Evolutionary conservation across 2,888 invertebrate genomes (phyloP).

Genomic region (Coelogynopora nodosa): DNA sequence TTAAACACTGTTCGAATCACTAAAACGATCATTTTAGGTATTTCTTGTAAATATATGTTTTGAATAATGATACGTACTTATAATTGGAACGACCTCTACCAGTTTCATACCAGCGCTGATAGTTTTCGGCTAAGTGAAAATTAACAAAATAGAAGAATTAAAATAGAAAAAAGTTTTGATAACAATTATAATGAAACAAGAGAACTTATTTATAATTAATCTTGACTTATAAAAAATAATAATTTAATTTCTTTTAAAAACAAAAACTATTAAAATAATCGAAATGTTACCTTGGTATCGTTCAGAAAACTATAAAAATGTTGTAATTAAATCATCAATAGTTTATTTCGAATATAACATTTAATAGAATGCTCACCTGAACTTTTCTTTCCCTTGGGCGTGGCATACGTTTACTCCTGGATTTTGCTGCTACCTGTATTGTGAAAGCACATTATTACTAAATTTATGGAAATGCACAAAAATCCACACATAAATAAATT

Average conservation of each 20-base stretch:
- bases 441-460: background rate
- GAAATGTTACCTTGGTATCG: slow-evolving; percentile 1
- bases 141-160: too few relatives aligned
- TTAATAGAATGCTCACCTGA: background rate
- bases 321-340: background rate
- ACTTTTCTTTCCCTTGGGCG: background rate
- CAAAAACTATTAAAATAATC: background rate
- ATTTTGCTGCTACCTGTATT: background rate
- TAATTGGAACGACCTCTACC: background rate
- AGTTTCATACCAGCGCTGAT: background rate
- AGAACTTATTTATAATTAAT: too few relatives aligned
- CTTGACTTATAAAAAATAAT: too few relatives aligned
- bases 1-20: background rate
- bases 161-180: too few relatives aligned
- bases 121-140: slow-evolving; percentile 21
- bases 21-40: too few relatives aligned
- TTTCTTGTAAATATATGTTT: too few relatives aligned
- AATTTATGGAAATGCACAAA: background rate
- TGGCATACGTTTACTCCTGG: background rate
- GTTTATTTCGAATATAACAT: background rate
- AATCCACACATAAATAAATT: background rate
- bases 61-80: background rate
- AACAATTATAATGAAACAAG: too few relatives aligned
- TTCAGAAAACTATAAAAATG: slow-evolving; percentile 15
- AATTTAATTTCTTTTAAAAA: too few relatives aligned